Percentiles rank a stretch among this genome's conserved stretches.
Conservation (phyloP, 1,140 invertebrate genomes). For the Uloborus diversus region DNA sequence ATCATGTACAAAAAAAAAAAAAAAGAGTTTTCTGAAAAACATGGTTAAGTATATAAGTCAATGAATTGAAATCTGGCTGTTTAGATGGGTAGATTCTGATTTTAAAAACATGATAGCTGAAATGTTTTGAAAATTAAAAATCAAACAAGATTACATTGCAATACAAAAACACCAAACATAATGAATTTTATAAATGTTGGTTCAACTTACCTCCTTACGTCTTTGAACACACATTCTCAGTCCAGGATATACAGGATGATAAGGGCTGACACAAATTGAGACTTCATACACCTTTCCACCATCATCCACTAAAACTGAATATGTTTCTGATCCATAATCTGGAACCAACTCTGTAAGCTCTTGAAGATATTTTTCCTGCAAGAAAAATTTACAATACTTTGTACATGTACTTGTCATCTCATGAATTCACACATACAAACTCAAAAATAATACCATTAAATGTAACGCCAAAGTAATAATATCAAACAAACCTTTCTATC, state of each 20-base stretch:
- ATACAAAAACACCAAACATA: no score
- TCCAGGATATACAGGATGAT: slow-evolving; percentile 73
- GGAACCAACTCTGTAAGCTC: slow-evolving; percentile 80
- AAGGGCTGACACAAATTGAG: slow-evolving; percentile 75
- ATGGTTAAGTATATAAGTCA: no score
- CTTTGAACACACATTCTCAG: slow-evolving; percentile 72
- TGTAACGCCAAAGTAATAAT: no score
- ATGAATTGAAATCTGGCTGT: no score
- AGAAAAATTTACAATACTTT: slow-evolving; percentile 64
- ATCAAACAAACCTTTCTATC: no score
- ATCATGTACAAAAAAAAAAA: no score
- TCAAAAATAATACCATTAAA: neutral
- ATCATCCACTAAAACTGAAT: slow-evolving; percentile 74
- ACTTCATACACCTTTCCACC: slow-evolving; percentile 71
- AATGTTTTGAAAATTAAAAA: slow-evolving; percentile 16
- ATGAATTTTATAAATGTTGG: no score
- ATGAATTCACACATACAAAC: neutral
- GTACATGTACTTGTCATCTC: neutral
- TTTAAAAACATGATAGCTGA: no score
- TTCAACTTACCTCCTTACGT: slow-evolving; percentile 72
- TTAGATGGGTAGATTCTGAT: no score
- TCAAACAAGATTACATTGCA: neutral
- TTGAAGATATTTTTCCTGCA: slow-evolving; percentile 82
- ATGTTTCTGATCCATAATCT: slow-evolving; percentile 82
- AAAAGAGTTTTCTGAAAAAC: no score